phyloP scores from a whole-genome alignment of 2,888 invertebrate species.

The Cabera pusaria region DNA sequence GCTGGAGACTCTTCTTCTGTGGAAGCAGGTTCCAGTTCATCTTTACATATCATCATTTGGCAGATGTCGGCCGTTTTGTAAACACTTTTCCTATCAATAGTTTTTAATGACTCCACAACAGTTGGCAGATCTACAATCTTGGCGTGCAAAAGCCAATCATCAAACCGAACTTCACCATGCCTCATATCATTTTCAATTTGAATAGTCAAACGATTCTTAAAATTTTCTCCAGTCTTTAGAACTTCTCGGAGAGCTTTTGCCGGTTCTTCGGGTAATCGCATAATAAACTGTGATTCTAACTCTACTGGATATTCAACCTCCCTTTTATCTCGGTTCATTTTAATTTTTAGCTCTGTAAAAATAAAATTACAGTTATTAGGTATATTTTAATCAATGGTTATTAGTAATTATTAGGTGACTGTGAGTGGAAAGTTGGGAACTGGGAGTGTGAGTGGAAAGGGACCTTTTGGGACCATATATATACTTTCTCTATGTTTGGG shows the following conservation, averaged over 20 bases:
- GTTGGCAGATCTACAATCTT: conserved; percentile 97
- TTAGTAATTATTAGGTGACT: too few relatives aligned
- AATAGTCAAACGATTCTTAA: conserved; percentile 93
- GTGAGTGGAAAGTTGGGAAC: too few relatives aligned
- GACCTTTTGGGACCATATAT: too few relatives aligned
- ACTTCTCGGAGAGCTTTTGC: conserved; percentile 88
- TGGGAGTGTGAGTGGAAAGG: too few relatives aligned
- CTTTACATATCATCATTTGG: conserved; percentile 95
- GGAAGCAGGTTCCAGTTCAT: conserved; percentile 90
- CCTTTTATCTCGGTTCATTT: conserved; percentile 66
- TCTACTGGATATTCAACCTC: conserved; percentile 84
- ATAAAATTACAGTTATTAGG: too few relatives aligned
- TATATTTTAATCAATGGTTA: too few relatives aligned
- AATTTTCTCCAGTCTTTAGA: conserved; percentile 88
- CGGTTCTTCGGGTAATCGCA: conserved; percentile 92
- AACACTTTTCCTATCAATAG: conserved; percentile 97
- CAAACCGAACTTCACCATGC: conserved; percentile 94
- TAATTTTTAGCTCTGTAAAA: conserved; percentile 19
- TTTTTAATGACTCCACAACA: conserved; percentile 96
- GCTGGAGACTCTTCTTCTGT: conserved; percentile 91
- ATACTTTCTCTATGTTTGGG: too few relatives aligned
- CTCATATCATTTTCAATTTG: conserved; percentile 95
- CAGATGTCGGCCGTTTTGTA: conserved; percentile 99
- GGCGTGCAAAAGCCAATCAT: conserved; percentile 93
- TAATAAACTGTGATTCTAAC: conserved; percentile 92